Evolutionary conservation across 1,140 invertebrate genomes (phyloP).

Genomic region (Oedothorax gibbosus): DNA sequence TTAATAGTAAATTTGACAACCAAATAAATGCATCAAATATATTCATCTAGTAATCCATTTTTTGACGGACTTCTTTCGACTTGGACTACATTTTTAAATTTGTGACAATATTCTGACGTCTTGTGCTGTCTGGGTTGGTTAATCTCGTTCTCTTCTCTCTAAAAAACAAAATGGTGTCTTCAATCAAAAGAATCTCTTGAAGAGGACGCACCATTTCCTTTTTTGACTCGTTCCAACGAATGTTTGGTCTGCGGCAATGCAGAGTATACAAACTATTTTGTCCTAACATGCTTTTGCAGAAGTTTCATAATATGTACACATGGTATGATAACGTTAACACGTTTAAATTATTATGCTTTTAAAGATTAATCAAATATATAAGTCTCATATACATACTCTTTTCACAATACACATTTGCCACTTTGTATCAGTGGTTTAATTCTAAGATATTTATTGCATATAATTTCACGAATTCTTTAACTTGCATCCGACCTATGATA

Average conservation of each 20-base stretch:
- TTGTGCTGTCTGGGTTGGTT: background rate
- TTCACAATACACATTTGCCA: constrained; percentile 1
- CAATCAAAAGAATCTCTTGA: background rate
- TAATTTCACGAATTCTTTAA: constrained; percentile 5
- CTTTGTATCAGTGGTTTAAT: background rate
- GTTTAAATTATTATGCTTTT: no score
- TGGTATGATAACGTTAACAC: no score
- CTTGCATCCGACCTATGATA: constrained; percentile 10
- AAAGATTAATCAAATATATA: no score
- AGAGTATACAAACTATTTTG: constrained; percentile 16
- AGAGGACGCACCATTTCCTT: background rate
- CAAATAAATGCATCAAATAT: no score
- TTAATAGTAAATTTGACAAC: no score
- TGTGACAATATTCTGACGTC: background rate
- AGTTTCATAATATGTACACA: background rate
- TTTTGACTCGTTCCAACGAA: constrained; percentile 52
- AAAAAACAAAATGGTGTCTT: constrained; percentile 3
- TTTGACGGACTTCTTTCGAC: no score
- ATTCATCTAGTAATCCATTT: no score
- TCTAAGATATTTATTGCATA: constrained; percentile 18
- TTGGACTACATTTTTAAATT: no score
- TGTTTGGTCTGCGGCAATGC: constrained; percentile 34
- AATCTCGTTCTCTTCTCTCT: background rate
- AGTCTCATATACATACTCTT: background rate
- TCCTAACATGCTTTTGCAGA: constrained; percentile 8